These are phyloP conservation scores for Pipistrellus pygmaeus DNA, from an alignment of 2,797 vertebrate species.

Conservation along the genomic window DNA sequence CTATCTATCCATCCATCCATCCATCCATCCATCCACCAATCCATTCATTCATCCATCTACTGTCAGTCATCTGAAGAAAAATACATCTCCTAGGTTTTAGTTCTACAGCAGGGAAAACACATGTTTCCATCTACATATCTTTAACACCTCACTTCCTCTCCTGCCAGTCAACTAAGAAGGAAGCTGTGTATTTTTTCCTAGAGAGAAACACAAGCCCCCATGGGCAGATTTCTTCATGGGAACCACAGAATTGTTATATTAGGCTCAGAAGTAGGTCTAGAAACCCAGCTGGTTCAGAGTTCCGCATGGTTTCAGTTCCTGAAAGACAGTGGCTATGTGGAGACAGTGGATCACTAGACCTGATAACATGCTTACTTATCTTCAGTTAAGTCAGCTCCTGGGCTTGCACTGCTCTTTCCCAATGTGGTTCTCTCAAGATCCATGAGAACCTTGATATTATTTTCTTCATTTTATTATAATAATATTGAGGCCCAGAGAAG, in stretches of 20 bases:
- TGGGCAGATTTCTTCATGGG: neutral
- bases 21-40: neutral
- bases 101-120: neutral
- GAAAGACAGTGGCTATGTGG: neutral
- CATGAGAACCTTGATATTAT: neutral
- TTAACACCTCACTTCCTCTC: neutral
- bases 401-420: neutral
- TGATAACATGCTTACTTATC: neutral
- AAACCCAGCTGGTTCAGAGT: neutral
- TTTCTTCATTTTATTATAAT: conserved; percentile 4
- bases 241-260: neutral
- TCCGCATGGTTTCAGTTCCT: neutral
- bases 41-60: neutral
- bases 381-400: neutral
- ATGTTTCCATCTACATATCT: neutral
- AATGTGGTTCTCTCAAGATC: neutral
- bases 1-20: neutral
- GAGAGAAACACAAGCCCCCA: neutral
- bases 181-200: neutral
- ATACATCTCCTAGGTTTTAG: neutral
- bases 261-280: neutral
- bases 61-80: neutral
- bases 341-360: neutral
- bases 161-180: neutral
- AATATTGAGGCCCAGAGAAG: neutral